Conservation (phyloP, 2,888 invertebrate species). For the Smittia aterrima region DNA sequence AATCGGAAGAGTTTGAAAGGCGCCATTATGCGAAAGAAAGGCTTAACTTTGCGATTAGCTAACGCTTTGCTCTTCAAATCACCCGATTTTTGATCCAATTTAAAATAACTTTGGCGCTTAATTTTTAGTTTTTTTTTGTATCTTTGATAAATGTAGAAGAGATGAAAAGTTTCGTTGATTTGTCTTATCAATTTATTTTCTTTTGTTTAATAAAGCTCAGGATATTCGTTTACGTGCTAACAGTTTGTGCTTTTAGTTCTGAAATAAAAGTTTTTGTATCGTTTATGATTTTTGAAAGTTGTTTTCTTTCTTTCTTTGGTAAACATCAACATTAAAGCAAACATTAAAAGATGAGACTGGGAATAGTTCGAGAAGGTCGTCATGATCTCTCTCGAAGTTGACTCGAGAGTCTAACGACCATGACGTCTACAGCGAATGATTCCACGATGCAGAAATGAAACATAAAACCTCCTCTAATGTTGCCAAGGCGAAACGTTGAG, state of each 20-base stretch:
- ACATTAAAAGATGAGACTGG: neutral
- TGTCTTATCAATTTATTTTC: neutral
- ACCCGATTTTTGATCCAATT: slow-evolving; percentile 33
- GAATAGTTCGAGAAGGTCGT: too few species aligned
- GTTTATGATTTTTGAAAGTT: neutral
- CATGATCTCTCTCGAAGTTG: too few species aligned
- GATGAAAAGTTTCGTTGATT: neutral
- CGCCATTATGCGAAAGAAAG: slow-evolving; percentile 48
- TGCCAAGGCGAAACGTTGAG: neutral
- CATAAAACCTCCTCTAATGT: neutral
- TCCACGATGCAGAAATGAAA: neutral
- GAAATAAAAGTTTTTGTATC: slow-evolving; percentile 36
- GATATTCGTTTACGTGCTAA: neutral
- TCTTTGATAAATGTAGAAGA: neutral
- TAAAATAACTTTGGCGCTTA: slow-evolving; percentile 35
- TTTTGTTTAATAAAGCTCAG: neutral
- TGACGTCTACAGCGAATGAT: neutral
- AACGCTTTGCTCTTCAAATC: slow-evolving; percentile 31
- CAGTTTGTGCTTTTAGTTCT: slow-evolving; percentile 38
- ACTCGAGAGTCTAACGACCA: too few species aligned
- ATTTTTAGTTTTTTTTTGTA: neutral
- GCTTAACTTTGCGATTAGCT: slow-evolving; percentile 14
- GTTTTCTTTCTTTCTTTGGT: neutral
- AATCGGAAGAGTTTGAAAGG: slow-evolving; percentile 55
- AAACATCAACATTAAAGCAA: slow-evolving; percentile 5